Base-by-base conservation (phyloP, 1,140 invertebrate genomes). In the Drosophila equinoxialis region DNA sequence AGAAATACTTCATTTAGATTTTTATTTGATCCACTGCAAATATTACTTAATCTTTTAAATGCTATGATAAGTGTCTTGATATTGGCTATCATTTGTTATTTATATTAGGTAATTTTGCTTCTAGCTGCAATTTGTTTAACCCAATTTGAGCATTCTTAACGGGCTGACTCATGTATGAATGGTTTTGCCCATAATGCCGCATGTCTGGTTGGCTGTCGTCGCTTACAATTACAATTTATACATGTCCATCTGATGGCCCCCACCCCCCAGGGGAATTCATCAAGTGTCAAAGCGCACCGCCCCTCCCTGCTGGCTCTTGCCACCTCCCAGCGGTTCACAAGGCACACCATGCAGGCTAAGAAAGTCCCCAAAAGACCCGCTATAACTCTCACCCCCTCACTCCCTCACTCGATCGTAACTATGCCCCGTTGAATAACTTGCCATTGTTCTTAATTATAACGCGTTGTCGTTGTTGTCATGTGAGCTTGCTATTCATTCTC, bases 391-490 rank as follows among this genome's bases (percentile, higher is more conserved):
- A 11, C 7, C 37, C 11, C 1, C 2, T 51, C 17, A 11, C 17
- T 51, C 45, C 17, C 14, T 20, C 45, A 8, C 7, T 23, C 17
- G 7, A 17, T 51, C 8, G 20, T 51, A 23, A 51, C 45, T 51
- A 51, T 51, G 45, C 45, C 45, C 45, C 45, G 41, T 81, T 86
- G 82, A 86, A 87, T 86, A 86, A 79, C 63, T 86, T 68, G 79
- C 72, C 82, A 86, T 86, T 86, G 82, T 86, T 86, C 82, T 87
- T 86, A 86, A 87, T 86, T 86, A 86, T 87, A 87, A 87, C 81
- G 83, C 83, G 82, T 86, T 86, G 82, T 64, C 60, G 41, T 86
- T 86, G 82, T 64, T 39, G 41, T 86, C 83, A 86, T 86, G 83
- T 86, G 82, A 86, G 82, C 82, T 86, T 79, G 79, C 79, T 79